Evolutionary conservation across 2,888 invertebrate species (phyloP).

Genomic region (Oxytorus armatus): DNA sequence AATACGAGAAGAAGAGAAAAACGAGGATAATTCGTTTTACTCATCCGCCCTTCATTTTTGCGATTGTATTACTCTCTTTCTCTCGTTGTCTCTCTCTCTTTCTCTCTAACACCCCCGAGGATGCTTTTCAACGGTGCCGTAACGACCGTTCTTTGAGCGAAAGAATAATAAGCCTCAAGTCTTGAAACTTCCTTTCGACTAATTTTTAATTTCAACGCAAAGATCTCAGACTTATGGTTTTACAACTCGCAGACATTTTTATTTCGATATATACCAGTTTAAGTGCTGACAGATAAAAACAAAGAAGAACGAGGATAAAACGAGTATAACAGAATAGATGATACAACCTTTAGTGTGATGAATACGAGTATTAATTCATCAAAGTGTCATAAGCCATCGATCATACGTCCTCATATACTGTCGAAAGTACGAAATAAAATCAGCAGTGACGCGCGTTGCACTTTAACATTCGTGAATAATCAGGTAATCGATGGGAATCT

Average conservation of each 20-base stretch:
- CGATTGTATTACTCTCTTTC: constrained; percentile 17
- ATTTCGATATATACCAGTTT: neutral
- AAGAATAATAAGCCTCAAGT: neutral
- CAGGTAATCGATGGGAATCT: constrained; percentile 11
- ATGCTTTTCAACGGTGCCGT: neutral
- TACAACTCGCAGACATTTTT: neutral
- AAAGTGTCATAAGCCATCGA: constrained; percentile 3
- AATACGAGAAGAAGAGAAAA: constrained; percentile 43
- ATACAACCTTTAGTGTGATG: neutral
- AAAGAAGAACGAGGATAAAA: neutral
- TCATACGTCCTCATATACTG: neutral
- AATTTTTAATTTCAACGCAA: constrained; percentile 28
- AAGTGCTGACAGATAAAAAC: neutral
- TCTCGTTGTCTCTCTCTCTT: neutral
- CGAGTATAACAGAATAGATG: neutral
- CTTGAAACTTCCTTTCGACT: constrained; percentile 5
- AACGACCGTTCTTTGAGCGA: constrained; percentile 14
- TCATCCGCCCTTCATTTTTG: constrained; percentile 30
- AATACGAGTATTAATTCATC: neutral
- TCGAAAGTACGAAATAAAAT: constrained; percentile 16
- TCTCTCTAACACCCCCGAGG: neutral
- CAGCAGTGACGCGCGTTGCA: neutral
- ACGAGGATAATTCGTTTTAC: constrained; percentile 53
- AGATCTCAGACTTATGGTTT: neutral
- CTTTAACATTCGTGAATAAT: neutral